Base-by-base conservation (phyloP, 2,113 vertebrate genomes). In the Colinus virginianus region DNA sequence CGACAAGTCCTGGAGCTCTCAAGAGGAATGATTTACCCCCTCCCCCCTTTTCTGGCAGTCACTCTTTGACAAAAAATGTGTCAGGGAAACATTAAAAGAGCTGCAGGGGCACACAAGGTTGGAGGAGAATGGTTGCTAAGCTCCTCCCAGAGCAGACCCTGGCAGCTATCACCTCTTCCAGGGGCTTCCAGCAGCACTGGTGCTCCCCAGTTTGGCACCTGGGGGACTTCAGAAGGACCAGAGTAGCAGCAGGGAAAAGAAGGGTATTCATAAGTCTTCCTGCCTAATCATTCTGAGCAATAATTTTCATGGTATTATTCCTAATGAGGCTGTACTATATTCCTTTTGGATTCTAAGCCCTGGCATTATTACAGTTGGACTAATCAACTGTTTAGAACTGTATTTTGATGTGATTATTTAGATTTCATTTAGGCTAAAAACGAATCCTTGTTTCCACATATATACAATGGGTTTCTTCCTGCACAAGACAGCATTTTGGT, bases 351-450 rank as follows among this genome's bases (percentile, higher is more conserved):
- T 5, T 36, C 26, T 85, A 85, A 40, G 11, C 30, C 18, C 4
- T 11, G 62, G 25, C 10, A 75, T 58, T 62, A 43, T 30, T 34
- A 12, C 2, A 68, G 25, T 5, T 64, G 28, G 21, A 53, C 22
- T 71, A 78, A 72, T 49, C 2, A 32, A 32, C 16, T 0, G 0
- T 63, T 56, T 42, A 26, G 13, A 53, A 30, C 15, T 62, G 9
- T 49, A 59, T 78, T 90, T 90, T 28, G 72, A 13, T 36, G 22
- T 22, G 13, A 84, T 30, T 46, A 5, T 34, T 90, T 46, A n/a
- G 8, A n/a, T 81, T 88, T 38, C 46, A 56, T 11, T 75, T 78
- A 70, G 14, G 14, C 20, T 87, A 68, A 59, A 13, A 59, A 74
- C 19, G 66, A 80, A 30, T 38, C 25, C 16, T 49, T 80, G 4